Base-by-base conservation (phyloP, 2,113 vertebrate species). In the Cynopterus brachyotis region DNA sequence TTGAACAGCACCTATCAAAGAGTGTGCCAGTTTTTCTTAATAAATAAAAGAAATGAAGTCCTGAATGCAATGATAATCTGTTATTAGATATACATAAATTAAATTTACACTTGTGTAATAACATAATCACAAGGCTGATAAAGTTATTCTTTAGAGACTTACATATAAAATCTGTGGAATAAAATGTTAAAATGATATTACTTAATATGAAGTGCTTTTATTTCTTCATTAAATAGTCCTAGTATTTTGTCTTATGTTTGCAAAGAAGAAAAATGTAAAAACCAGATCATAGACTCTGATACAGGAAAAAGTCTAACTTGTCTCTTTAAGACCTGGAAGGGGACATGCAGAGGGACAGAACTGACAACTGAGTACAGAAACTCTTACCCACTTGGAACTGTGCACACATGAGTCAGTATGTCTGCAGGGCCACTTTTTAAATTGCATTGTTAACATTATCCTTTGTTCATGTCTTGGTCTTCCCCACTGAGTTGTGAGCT, bases 91-190 rank as follows among this genome's bases (percentile, higher is more conserved):
- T 67, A n/a, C 0, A 53, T 55, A 91, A 91, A 67, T 93, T 84
- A 94, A 37, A 89, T 84, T 83, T 88, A 80, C 10, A 62, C 40
- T 89, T 67, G 8, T 35, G n/a, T 78, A 67, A 64, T 76, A 67
- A 80, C 53, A 88, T 11, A 30, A 66, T 70, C 40, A 40, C 8
- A 86, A n/a, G 28, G n/a, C 45, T 94, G 32, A 35, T 53, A 28
- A 90, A 94, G n/a, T 92, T 76, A 86, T 95, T 86, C 28, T 82
- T 87, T 72, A 53, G 80, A 83, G 47, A 90, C 59, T 82, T 89
- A 81, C 15, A 50, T 64, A 90, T 59, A 82, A 64, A 89, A 75
- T 79, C 55, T 94, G 35, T n/a, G 20, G 40, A 85, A 78, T 90
- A 83, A 95, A 90, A 90, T 89, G 42, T 84, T 82, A 59, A 64